These are phyloP conservation scores for Acleris holmiana DNA, from an alignment of 2,888 invertebrate genomes.

Conservation along the genomic window DNA sequence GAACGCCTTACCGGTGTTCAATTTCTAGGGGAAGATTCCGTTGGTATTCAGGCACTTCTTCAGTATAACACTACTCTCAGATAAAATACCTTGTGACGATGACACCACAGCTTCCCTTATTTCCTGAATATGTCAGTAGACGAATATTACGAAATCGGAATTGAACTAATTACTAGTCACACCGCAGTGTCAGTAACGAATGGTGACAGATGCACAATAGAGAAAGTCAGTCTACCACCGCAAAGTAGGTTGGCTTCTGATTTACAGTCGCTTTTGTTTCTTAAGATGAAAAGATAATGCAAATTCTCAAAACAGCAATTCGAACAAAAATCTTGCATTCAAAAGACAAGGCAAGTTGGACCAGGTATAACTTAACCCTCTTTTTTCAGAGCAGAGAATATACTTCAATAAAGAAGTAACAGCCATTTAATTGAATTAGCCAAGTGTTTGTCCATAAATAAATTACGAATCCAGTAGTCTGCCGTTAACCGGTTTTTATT, in stretches of 20 bases:
- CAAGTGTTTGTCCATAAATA: neutral
- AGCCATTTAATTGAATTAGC: neutral
- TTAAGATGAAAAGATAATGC: conserved; percentile 20
- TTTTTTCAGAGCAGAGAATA: too few relatives aligned
- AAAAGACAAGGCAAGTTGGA: neutral
- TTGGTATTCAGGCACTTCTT: too few relatives aligned
- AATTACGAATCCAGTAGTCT: conserved; percentile 24
- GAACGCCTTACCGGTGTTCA: too few relatives aligned
- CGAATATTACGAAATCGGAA: conserved; percentile 28
- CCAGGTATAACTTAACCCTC: neutral
- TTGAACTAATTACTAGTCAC: conserved; percentile 31
- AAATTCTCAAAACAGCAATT: conserved; percentile 4
- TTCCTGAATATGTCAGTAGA: too few relatives aligned
- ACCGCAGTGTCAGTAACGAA: conserved; percentile 39
- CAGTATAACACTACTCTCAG: too few relatives aligned
- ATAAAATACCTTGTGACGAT: too few relatives aligned
- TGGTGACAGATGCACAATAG: conserved; percentile 50
- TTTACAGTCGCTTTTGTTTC: conserved; percentile 28
- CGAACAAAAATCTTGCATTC: neutral
- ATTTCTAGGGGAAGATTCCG: too few relatives aligned
- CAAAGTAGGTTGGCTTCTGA: conserved; percentile 26
- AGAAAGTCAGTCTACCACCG: conserved; percentile 46
- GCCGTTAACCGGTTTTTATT: conserved; percentile 19
- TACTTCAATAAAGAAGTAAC: neutral
- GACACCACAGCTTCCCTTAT: too few relatives aligned